Evolutionary conservation across 2,113 vertebrate genomes (phyloP).

Genomic region (Scopus umbretta): DNA sequence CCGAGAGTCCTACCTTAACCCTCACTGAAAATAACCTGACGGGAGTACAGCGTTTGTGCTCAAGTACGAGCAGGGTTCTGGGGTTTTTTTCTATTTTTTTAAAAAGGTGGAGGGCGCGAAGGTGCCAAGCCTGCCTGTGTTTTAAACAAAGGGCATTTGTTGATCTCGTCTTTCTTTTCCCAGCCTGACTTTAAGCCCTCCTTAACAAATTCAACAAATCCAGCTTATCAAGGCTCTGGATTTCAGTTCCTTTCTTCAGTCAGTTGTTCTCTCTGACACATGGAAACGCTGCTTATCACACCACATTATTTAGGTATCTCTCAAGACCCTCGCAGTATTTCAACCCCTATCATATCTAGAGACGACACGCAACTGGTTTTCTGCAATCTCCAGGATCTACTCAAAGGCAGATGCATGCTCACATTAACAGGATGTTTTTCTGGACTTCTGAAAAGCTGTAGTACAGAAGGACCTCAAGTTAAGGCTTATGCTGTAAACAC

Average conservation of each 20-base stretch:
- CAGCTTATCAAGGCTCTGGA: neutral
- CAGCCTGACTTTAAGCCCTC: neutral
- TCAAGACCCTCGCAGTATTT: neutral
- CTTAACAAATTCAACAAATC: neutral
- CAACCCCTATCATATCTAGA: neutral
- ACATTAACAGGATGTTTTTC: neutral
- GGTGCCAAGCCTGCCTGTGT: neutral
- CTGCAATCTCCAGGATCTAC: neutral
- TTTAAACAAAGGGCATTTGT: neutral
- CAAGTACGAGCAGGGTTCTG: neutral
- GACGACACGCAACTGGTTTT: neutral
- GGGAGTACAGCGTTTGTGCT: accelerated
- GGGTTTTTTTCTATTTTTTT: neutral
- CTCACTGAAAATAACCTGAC: neutral
- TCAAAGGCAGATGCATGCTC: neutral
- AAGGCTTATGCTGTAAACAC: neutral
- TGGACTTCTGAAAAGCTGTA: neutral
- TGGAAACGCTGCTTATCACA: neutral
- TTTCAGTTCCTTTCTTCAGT: neutral
- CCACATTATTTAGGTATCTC: neutral
- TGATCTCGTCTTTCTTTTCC: neutral
- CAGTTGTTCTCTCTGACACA: neutral
- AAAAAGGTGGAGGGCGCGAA: neutral
- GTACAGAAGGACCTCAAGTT: neutral
- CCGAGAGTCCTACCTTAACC: too few relatives aligned